Evolutionary conservation across 2,888 invertebrate genomes (phyloP).

Genomic region (Enchytraeus crypticus): DNA sequence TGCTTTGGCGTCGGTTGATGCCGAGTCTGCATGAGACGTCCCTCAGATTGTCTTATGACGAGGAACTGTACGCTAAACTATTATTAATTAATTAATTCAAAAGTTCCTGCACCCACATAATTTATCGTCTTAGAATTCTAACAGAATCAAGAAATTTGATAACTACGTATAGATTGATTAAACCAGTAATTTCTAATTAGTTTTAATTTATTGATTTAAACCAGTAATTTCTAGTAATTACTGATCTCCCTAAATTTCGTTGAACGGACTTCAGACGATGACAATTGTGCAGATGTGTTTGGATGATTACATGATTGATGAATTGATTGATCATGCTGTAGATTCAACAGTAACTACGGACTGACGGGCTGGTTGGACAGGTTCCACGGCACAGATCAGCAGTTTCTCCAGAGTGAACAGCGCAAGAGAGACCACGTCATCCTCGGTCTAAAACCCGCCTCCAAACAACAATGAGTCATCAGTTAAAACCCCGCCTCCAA

Average conservation of each 20-base stretch:
- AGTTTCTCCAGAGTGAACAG: slow-evolving; percentile 52
- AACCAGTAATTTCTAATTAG: too few species aligned
- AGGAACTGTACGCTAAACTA: too few species aligned
- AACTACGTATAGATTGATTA: too few species aligned
- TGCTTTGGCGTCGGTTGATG: too few species aligned
- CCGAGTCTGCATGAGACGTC: too few species aligned
- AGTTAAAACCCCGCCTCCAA: not conserved
- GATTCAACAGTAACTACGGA: slow-evolving; percentile 76
- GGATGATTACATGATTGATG: too few species aligned
- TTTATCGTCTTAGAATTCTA: too few species aligned
- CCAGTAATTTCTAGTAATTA: not conserved
- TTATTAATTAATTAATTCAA: too few species aligned
- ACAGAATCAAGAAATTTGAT: too few species aligned
- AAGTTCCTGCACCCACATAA: too few species aligned
- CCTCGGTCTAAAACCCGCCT: not conserved
- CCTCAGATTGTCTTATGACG: too few species aligned
- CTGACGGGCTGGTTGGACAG: slow-evolving; percentile 72
- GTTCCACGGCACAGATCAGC: slow-evolving; percentile 70
- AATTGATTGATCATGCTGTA: slow-evolving; percentile 37
- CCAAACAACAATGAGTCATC: not conserved
- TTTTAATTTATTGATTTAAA: too few species aligned
- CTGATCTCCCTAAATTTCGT: not conserved
- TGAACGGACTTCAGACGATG: not conserved
- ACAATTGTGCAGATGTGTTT: not conserved
- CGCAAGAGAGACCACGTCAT: not conserved